Base-by-base conservation (phyloP, 1,140 invertebrate species). In the Penaeus japonicus region DNA sequence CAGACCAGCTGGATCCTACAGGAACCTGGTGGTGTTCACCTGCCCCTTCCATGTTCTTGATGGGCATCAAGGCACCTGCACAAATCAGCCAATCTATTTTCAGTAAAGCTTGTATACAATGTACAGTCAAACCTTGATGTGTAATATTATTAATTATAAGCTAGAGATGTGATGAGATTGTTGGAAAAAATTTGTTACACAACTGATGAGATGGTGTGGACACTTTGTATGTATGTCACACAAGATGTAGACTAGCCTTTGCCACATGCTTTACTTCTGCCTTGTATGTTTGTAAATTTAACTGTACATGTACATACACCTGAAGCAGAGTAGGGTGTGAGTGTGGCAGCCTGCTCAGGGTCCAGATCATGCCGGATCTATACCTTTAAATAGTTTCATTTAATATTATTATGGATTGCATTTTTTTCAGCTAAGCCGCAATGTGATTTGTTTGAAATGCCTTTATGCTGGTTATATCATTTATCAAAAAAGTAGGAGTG, bases 281-380 rank as follows among this genome's bases (percentile, higher is more conserved):
- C 85, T 87, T 87, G 85, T 80, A 87, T 87, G 85, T 87, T 87
- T 87, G 85, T 79, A 87, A 79, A 87, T 87, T 87, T 87, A 87
- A 79, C 84, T 86, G 84, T 86, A 65, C 77, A 65, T 87, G 85
- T 87, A 87, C 85, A 87, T 87, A 87, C 77, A 80, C 85, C 59
- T 87, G 85, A 80, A 80, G 77, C 85, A 80, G 75, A 87, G 85
- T 79, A 81, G 77, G 77, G 57, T 78, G 75, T 85, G 55, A 30
- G 83, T 84, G 83, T 84, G 65, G 83, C 83, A 84, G 65, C 83
- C 83, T 84, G 83, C 83, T 84, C 83, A 84, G 83, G 83, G 83
- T 84, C 83, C 83, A 84, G 83, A 84, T 85, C 53, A 35, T 18
- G 57, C 84, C 84, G 77, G 75, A 55, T 78, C 84, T 79, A 59